phyloP scores from a whole-genome alignment of 2,888 invertebrate species.

The Zhuqinia jingwanae region DNA sequence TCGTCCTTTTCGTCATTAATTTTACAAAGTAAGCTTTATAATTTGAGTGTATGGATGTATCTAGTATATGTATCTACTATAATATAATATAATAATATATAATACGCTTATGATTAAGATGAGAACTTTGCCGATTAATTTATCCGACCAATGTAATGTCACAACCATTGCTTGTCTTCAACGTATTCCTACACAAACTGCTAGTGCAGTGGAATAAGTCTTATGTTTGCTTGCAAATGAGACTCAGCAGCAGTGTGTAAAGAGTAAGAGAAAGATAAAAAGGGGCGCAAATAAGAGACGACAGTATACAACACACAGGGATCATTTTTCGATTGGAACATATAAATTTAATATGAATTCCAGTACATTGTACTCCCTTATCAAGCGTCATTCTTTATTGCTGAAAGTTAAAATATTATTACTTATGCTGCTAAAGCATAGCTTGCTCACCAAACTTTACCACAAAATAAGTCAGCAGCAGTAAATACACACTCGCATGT shows the following conservation, averaged over 20 bases:
- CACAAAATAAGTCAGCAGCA: constrained; percentile 1
- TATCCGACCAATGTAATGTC: too few species aligned
- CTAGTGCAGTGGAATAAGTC: neutral
- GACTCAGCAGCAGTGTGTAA: neutral
- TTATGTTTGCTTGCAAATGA: neutral
- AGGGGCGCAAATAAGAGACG: too few species aligned
- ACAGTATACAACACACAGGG: too few species aligned
- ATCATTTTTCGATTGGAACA: too few species aligned
- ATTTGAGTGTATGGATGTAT: too few species aligned
- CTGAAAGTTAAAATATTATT: constrained; percentile 43
- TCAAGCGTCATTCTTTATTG: neutral
- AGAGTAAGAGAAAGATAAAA: too few species aligned
- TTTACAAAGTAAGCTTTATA: too few species aligned
- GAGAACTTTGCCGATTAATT: neutral
- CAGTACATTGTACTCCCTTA: too few species aligned
- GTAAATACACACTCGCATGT: too few species aligned
- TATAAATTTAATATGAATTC: too few species aligned
- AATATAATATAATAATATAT: too few species aligned
- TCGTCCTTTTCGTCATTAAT: neutral
- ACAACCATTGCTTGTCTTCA: too few species aligned
- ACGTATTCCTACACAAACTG: neutral
- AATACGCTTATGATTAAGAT: neutral
- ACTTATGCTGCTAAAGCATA: neutral
- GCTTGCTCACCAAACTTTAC: neutral
- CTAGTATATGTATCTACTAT: neutral